phyloP scores from a whole-genome alignment of 1,140 invertebrate genomes.

The Lysiphlebus fabarum region DNA sequence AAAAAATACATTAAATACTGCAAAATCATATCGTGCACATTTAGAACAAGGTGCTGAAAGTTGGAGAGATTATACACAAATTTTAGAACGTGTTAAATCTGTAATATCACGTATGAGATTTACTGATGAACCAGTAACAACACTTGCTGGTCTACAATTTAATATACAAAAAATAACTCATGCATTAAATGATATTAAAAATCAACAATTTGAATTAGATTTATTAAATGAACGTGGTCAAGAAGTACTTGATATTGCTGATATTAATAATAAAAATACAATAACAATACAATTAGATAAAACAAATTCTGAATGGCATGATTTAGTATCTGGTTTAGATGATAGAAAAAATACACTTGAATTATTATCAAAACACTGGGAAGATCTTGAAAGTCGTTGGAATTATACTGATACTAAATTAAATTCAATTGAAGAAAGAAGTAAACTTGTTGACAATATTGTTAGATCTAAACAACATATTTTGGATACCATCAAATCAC shows the following conservation, averaged over 20 bases:
- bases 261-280: conserved; percentile 59
- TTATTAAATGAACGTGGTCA: conserved; percentile 65
- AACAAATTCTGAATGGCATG: conserved; percentile 72
- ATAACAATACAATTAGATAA: conserved; percentile 63
- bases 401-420: conserved; percentile 63
- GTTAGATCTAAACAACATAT: conserved; percentile 72
- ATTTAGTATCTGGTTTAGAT: conserved; percentile 68
- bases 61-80: conserved; percentile 76
- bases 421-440: conserved; percentile 65
- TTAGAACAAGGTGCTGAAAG: conserved; percentile 74
- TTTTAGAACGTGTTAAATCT: conserved; percentile 70
- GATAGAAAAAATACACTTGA: conserved; percentile 62
- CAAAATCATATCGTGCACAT: conserved; percentile 70
- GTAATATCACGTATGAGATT: conserved; percentile 71
- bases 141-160: conserved; percentile 71
- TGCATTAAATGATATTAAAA: conserved; percentile 72
- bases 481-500: conserved; percentile 64
- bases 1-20: conserved; percentile 78
- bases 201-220: conserved; percentile 63
- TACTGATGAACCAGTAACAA: conserved; percentile 71
- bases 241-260: conserved; percentile 64
- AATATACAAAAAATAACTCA: conserved; percentile 78
- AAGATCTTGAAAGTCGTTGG: conserved; percentile 70
- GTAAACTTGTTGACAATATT: conserved; percentile 69
- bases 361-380: conserved; percentile 71